phyloP scores from a whole-genome alignment of 2,797 vertebrate genomes.

The Sebastolobus altivelis region DNA sequence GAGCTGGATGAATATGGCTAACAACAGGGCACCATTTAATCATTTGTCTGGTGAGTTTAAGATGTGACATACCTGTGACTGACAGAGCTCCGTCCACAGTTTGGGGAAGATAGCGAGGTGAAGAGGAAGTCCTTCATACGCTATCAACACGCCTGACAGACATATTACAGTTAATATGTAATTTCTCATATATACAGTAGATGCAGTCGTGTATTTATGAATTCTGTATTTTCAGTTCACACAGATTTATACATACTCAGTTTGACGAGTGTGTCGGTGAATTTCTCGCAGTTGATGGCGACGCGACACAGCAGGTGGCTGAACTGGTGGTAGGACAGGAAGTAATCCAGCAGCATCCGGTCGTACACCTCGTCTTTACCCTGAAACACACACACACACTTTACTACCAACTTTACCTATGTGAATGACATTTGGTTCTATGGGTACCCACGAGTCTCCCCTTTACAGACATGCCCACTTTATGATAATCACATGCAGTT shows the following conservation, averaged over 20 bases:
- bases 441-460: too few species aligned
- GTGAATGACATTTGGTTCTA: too few species aligned
- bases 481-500: too few species aligned
- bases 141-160: constrained; percentile 93
- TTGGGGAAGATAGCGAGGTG: constrained; percentile 97
- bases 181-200: not conserved
- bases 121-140: constrained; percentile 97
- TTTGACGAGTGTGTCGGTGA: constrained; percentile 98
- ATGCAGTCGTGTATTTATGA: not conserved
- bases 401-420: too few species aligned
- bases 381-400: constrained; percentile 75
- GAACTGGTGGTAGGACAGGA: constrained; percentile 98
- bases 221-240: not conserved
- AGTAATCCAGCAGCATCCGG: constrained; percentile 98
- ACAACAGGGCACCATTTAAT: not conserved
- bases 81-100: constrained; percentile 97
- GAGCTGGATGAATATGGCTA: not conserved
- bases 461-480: too few species aligned
- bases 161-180: not conserved
- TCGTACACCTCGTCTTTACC: constrained; percentile 99
- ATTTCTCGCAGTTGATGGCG: constrained; percentile 99
- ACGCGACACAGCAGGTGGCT: constrained; percentile 98
- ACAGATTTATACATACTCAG: constrained; percentile 91
- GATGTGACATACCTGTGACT: constrained; percentile 90
- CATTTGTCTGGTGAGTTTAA: not conserved